These are phyloP conservation scores for Seira musarum DNA, from an alignment of 2,888 invertebrate genomes.

Conservation along the genomic window DNA sequence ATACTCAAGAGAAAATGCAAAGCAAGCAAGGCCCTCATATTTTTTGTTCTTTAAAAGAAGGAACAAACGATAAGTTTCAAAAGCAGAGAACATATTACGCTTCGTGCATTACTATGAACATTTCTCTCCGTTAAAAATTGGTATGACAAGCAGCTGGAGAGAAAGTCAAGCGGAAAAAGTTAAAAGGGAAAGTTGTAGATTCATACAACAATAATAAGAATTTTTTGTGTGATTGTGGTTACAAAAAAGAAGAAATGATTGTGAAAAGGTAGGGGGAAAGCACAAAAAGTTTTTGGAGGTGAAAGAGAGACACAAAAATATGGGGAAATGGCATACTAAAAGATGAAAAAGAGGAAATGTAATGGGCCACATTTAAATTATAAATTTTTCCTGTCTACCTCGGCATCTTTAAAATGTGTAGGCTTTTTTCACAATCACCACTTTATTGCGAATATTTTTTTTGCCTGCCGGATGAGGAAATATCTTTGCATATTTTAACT, in stretches of 20 bases:
- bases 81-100: neutral
- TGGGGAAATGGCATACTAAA: conserved; percentile 29
- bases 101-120: neutral
- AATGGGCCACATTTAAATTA: conserved; percentile 54
- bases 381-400: conserved; percentile 48
- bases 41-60: neutral
- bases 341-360: conserved; percentile 41
- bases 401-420: neutral
- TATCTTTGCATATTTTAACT: too few relatives aligned
- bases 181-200: neutral
- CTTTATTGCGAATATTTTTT: too few relatives aligned
- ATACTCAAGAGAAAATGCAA: neutral
- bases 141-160: neutral
- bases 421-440: too few relatives aligned
- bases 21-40: too few relatives aligned
- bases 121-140: too few relatives aligned
- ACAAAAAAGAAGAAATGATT: neutral
- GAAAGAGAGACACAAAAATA: neutral
- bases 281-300: neutral
- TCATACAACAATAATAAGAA: neutral
- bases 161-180: neutral
- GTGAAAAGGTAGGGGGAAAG: neutral
- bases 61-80: neutral
- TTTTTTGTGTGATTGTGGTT: neutral
- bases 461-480: too few relatives aligned